Base-by-base conservation (phyloP, 2,797 vertebrate genomes). In the Odontamblyopus lacepedii region DNA sequence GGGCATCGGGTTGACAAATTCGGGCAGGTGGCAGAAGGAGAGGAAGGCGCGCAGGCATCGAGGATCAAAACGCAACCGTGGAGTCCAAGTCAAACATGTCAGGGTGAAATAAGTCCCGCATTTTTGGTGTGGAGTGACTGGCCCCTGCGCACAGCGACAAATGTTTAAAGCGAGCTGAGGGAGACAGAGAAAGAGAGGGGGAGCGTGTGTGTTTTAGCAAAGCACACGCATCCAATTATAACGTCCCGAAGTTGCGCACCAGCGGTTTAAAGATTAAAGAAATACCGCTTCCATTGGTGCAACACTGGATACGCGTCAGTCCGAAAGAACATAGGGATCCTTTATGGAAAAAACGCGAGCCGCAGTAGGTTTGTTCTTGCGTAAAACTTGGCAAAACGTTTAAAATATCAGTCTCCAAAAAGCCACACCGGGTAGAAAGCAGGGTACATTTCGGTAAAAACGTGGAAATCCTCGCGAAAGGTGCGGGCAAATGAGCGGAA, bases 231-330 rank as follows among this genome's bases (percentile, higher is more conserved):
- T 66, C 64, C 26, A 29, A 50, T 50, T 16, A 66, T 29, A 50
- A 50, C 50, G 64, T 66, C 44, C 69, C 51, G 64, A 88, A 89
- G 88, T 90, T 90, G 86, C 75, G 83, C 90, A 83, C 76, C 62
- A 75, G 68, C 50, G 32, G 63, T n/a, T 66, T 48, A 68, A 71
- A 3, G 73, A 72, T 84, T 77, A 71, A 81, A 38, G 44, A 62
- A 57, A 61, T 35, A 77, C 64, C 66, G 76, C 78, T 82, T 80
- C 85, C 76, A 71, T 87, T 77, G 81, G 78, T 51, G 51, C 64
- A 66, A 19, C 41, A 27, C 29, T 51, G 41, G 41, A 51, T 27
- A 66, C 23, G 44, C 64, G 64, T 66, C 41, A 27, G 64, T 66
- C 64, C 44, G 0, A 65, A 5, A 15, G 62, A 44, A 23, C 32